phyloP scores from a whole-genome alignment of 2,888 invertebrate genomes.

The Pheosia tremula region DNA sequence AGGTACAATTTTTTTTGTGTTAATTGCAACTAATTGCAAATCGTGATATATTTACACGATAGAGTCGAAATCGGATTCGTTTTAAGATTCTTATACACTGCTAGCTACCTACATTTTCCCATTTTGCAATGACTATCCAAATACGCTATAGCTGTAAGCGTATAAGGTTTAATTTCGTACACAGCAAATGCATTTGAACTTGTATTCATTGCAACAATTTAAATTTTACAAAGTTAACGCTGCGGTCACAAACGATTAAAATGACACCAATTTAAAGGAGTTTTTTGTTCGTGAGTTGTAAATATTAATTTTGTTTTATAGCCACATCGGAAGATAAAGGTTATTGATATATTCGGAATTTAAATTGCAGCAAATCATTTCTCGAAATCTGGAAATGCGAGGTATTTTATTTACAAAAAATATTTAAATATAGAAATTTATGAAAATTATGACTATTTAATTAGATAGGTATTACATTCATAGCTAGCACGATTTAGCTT shows the following conservation, averaged over 20 bases:
- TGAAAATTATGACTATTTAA: background rate
- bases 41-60: conserved; percentile 19
- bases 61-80: conserved; percentile 33
- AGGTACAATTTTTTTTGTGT: background rate
- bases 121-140: conserved; percentile 36
- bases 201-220: conserved; percentile 59
- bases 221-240: conserved; percentile 43
- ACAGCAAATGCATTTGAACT: conserved; percentile 18
- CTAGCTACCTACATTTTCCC: conserved; percentile 43
- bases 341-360: conserved; percentile 58
- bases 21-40: conserved; percentile 23
- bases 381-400: conserved; percentile 44
- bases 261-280: conserved; percentile 17
- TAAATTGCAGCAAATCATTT: conserved; percentile 57
- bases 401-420: conserved; percentile 38
- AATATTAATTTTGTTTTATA: conserved; percentile 33
- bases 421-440: conserved; percentile 4
- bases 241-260: conserved; percentile 27
- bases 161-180: conserved; percentile 36
- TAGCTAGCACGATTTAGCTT: too few species aligned
- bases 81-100: conserved; percentile 41
- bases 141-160: conserved; percentile 20
- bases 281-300: conserved; percentile 23
- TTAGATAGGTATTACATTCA: too few species aligned
- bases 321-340: conserved; percentile 48